These are phyloP conservation scores for Plodia interpunctella DNA, from an alignment of 1,140 invertebrate genomes.

Conservation along the genomic window DNA sequence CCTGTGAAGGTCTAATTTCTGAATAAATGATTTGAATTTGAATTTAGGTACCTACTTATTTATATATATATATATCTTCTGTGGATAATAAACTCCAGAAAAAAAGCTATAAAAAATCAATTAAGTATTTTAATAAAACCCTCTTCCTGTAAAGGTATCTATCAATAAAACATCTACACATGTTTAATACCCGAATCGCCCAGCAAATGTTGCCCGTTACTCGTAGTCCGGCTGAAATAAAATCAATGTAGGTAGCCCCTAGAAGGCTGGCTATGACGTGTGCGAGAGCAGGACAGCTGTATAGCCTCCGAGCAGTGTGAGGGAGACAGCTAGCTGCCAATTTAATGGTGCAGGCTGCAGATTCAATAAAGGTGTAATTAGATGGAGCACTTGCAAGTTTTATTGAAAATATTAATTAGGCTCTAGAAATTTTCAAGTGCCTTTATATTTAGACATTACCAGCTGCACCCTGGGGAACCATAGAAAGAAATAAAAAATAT, in stretches of 20 bases:
- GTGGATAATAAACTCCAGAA: no score
- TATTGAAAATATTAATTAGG: background rate
- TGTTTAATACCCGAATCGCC: background rate
- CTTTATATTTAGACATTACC: no score
- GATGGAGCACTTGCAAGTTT: background rate
- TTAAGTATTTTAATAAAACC: no score
- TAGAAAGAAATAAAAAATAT: no score
- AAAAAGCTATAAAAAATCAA: no score
- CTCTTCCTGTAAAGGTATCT: background rate
- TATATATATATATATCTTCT: no score
- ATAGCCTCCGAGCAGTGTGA: background rate
- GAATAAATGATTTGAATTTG: no score
- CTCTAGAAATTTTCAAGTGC: background rate
- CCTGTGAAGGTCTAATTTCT: no score
- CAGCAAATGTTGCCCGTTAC: background rate
- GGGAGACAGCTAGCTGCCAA: background rate
- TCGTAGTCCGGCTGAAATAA: background rate
- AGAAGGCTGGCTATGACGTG: conserved; percentile 1
- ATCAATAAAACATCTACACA: background rate
- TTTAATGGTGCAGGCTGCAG: background rate
- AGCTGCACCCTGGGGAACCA: no score
- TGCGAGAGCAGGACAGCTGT: background rate
- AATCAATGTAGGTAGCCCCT: conserved; percentile 4
- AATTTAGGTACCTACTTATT: no score
- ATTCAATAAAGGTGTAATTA: background rate